Evolutionary conservation across 1,140 invertebrate genomes (phyloP), one percentile per base, ranked within the genome.

Genomic region (Sminthurinus signatus): DNA sequence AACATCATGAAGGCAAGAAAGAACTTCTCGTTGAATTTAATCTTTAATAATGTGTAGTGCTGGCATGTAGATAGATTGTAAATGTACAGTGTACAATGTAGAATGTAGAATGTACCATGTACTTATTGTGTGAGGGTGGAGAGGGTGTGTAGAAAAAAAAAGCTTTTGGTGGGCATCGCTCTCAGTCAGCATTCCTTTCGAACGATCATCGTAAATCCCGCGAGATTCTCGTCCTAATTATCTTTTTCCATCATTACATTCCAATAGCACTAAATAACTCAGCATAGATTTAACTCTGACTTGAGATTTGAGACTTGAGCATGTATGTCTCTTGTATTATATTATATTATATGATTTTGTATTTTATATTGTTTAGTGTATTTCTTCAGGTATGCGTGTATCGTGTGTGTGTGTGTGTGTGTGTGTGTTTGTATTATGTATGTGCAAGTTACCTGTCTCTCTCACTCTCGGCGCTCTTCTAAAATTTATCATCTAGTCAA

Each of bases 71-170:
- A n/a, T n/a, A n/a, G n/a, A n/a, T n/a, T n/a, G n/a, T n/a, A n/a
- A n/a, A n/a, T n/a, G n/a, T n/a, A n/a, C n/a, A n/a, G n/a, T n/a
- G n/a, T n/a, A n/a, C n/a, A n/a, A n/a, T n/a, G n/a, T n/a, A n/a
- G n/a, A 19, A n/a, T 25, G n/a, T 48, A 21, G n/a, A 36, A 36
- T 14, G 25, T 31, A 29, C 19, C n/a, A n/a, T n/a, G 54, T 56
- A 56, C 43, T 60, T 60, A 60, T 56, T 56, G 63, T n/a, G n/a
- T 58, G 63, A 65, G 63, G 63, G 63, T 60, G 63, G 63, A 48
- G 63, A 60, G 63, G 63, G 63, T 60, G 63, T 65, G 57, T 60
- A 42, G n/a, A n/a, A n/a, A n/a, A n/a, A n/a, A n/a, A n/a, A 19
- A 5, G 29, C 31, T 59, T 10, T 52, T 51, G 62, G 56, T 64